Conservation (phyloP, 2,797 vertebrate genomes). For the Heliangelus exortis region DNA sequence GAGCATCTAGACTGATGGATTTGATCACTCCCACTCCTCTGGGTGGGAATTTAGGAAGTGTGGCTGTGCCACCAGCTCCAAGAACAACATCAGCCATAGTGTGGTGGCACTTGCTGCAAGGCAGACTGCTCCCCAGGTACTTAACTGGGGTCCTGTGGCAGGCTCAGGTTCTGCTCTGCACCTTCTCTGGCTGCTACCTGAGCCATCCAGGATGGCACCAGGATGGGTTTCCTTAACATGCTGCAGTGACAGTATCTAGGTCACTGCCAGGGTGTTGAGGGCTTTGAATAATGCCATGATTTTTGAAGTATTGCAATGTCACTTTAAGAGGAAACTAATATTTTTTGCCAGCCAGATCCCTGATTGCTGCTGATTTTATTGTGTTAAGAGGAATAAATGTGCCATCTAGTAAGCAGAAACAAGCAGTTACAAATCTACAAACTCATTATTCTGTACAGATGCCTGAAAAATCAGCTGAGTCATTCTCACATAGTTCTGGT, state of each 20-base stretch:
- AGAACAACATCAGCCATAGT: not conserved
- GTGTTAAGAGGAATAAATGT: not conserved
- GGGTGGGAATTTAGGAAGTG: not conserved
- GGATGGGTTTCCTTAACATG: not conserved
- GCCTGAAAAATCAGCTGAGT: not conserved
- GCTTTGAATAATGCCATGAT: not conserved
- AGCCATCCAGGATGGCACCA: not conserved
- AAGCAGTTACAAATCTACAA: not conserved
- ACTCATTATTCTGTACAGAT: not conserved
- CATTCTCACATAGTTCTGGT: not conserved
- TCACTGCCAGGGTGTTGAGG: not conserved
- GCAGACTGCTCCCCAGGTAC: not conserved
- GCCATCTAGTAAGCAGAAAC: not conserved
- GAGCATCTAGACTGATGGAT: not conserved
- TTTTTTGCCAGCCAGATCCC: not conserved
- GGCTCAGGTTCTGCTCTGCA: not conserved
- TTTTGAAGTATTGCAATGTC: not conserved
- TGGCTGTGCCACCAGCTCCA: not conserved
- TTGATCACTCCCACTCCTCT: not conserved
- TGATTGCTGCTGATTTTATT: not conserved
- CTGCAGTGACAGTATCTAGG: not conserved
- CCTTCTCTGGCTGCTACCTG: not conserved
- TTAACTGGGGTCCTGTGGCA: not conserved
- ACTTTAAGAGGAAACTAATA: not conserved
- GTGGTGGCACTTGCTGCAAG: accelerated